Evolutionary conservation across 1,140 invertebrate species (phyloP).

Genomic region (Drosophila rhopaloa): DNA sequence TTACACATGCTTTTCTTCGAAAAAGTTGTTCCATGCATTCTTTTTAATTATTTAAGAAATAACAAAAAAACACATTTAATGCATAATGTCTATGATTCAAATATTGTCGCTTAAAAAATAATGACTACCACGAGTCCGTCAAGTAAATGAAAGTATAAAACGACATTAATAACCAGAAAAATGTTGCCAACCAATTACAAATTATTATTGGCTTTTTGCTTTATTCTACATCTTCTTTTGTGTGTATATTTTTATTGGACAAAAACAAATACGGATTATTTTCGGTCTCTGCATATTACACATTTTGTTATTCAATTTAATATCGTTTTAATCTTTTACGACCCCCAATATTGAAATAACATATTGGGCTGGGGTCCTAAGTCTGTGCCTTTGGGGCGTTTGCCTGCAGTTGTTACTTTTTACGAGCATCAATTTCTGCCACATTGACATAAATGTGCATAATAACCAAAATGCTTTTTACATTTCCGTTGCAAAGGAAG

Average conservation of each 20-base stretch:
- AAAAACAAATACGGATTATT: not conserved
- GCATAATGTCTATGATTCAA: too few species aligned
- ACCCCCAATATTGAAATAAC: conserved; percentile 11
- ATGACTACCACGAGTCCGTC: too few species aligned
- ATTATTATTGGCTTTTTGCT: not conserved
- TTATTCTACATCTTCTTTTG: not conserved
- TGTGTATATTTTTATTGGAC: not conserved
- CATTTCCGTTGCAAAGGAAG: conserved; percentile 73
- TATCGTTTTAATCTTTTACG: conserved; percentile 8
- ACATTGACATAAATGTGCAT: conserved; percentile 74
- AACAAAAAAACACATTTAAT: too few species aligned
- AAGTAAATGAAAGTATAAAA: too few species aligned
- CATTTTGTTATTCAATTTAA: conserved; percentile 8
- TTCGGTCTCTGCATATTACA: not conserved
- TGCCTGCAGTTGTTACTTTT: conserved; percentile 66
- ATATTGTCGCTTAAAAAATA: too few species aligned
- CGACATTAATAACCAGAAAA: too few species aligned
- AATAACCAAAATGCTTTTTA: conserved; percentile 60
- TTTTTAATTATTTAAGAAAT: too few species aligned
- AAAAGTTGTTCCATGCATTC: too few species aligned
- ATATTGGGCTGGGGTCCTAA: not conserved
- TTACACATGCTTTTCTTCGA: too few species aligned
- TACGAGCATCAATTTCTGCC: conserved; percentile 76
- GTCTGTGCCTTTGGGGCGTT: conserved; percentile 42
- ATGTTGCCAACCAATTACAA: too few species aligned